phyloP scores from a whole-genome alignment of 2,113 vertebrate genomes.

The Edolisoma coerulescens region DNA sequence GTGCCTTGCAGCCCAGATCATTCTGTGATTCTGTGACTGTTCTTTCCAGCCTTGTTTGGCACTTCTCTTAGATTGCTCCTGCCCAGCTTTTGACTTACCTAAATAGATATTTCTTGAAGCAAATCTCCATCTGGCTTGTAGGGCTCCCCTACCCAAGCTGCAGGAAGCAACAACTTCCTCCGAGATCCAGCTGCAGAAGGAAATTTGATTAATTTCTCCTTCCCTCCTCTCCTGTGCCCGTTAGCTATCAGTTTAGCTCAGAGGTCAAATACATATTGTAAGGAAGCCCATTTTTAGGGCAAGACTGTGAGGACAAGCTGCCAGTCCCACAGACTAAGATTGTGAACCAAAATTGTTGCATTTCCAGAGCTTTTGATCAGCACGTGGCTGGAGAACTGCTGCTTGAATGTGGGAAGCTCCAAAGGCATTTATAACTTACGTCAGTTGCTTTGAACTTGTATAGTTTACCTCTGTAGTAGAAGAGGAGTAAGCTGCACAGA shows the following conservation, averaged over 20 bases:
- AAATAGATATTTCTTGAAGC: neutral
- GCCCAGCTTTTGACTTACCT: neutral
- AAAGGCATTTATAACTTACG: neutral
- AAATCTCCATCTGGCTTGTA: neutral
- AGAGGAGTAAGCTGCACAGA: neutral
- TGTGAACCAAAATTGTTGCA: neutral
- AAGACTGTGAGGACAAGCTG: neutral
- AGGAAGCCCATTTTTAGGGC: neutral
- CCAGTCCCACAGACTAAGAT: neutral
- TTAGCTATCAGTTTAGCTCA: neutral
- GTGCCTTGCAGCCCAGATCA: neutral
- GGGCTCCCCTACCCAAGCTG: neutral
- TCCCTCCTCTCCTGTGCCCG: neutral
- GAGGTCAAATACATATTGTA: neutral
- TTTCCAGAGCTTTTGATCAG: neutral
- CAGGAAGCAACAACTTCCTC: conserved; percentile 40
- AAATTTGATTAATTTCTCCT: neutral
- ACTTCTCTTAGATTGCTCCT: neutral
- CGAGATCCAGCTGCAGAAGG: conserved; percentile 6
- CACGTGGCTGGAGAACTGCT: neutral
- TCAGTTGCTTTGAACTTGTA: neutral
- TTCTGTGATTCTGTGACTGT: neutral
- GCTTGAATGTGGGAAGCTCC: neutral
- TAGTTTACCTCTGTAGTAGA: neutral
- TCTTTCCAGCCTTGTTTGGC: neutral